phyloP scores from a whole-genome alignment of 2,888 invertebrate genomes.

The Uloborus plumipes region DNA sequence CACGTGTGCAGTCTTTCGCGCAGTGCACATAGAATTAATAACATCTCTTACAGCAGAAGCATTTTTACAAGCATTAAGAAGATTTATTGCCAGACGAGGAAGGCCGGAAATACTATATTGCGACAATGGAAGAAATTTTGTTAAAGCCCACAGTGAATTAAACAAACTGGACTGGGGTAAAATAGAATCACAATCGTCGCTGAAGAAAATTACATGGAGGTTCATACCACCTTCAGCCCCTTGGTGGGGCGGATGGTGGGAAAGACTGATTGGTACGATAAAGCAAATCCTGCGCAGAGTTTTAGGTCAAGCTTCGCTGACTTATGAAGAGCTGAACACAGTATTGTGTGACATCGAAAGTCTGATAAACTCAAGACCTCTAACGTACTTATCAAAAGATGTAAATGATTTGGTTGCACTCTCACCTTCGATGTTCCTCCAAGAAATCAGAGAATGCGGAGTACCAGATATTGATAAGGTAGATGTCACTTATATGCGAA shows the following conservation, averaged over 20 bases:
- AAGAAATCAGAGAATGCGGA: conserved; percentile 1
- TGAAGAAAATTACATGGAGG: conserved; percentile 1
- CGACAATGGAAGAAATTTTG: neutral
- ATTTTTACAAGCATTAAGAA: neutral
- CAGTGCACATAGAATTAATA: conserved; percentile 9
- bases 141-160: neutral
- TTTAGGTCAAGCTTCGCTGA: conserved; percentile 1
- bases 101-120: neutral
- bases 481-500: neutral
- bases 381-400: conserved; percentile 8
- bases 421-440: neutral
- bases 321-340: conserved; percentile 5
- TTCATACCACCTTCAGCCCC: conserved; percentile 2
- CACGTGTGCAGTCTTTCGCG: conserved; percentile 14
- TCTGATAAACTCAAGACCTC: conserved; percentile 3
- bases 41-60: neutral
- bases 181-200: neutral
- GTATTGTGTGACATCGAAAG: conserved; percentile 15
- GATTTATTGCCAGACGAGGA: conserved; percentile 9
- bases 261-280: neutral
- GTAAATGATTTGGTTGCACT: neutral
- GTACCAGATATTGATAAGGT: neutral
- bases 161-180: neutral
- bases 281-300: neutral
- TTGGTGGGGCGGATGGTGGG: neutral